Base-by-base conservation (phyloP, 2,888 invertebrate species). In the Sisyra terminalis region DNA sequence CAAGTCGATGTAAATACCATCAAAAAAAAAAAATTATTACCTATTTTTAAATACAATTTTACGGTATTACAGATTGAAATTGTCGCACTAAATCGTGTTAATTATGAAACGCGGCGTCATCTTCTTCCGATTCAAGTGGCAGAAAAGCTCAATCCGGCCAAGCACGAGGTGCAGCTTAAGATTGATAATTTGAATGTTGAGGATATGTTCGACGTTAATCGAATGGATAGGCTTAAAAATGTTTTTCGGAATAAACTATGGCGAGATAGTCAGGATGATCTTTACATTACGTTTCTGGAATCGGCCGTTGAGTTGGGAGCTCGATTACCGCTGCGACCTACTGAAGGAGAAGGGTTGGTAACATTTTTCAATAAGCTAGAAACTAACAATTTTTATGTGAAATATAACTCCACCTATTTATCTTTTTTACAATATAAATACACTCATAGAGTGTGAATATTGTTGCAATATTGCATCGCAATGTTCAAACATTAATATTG, bases 171-270 rank as follows among this genome's bases (percentile, higher is more conserved):
- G 4, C 82, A 87, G 56, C 65, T 92, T 54, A 90, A 90, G 63
- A 85, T 92, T 39, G 83, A 88, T 58, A 90, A 90, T 60, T 64
- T 89, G 16, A 88, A 90, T 55, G 84, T 89, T 42, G 86, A 88
- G 49, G 88, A 92, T 55, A 67, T 90, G 55, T 78, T 90, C 56
- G 80, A 86, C 59, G 71, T 50, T 49, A 63, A 61, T 49, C 69
- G 80, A 44, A 79, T 85, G 63, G 76, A 78, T 29, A 72, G 75
- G 29, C 63, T 92, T 3, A 73, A 84, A 48, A 79, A 84, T 51
- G 77, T 90, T 42, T 79, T 89, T 52, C 71, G 77, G 16, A 73
- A 75, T 24, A 73, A 78, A 45, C 64, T 90, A 10, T 90, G 90
- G 89, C 71, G 70, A 13, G 79, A 80, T 49, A 83, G 83, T 50